Conservation (phyloP, 2,113 vertebrate species). For the Thinocorus orbignyianus region DNA sequence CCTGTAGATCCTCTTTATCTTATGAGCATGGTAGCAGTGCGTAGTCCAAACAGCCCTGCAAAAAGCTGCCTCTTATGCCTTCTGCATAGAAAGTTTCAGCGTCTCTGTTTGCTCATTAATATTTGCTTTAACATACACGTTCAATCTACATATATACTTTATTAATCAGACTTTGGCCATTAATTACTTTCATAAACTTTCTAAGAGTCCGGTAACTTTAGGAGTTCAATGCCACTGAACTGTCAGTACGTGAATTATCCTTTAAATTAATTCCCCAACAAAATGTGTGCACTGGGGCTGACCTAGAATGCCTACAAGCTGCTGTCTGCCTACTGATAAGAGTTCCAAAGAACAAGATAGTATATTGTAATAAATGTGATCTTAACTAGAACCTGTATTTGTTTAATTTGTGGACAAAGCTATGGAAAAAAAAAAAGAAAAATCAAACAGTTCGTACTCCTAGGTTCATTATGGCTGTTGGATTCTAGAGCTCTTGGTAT, state of each 20-base stretch:
- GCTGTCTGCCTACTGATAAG: neutral
- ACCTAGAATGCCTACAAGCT: neutral
- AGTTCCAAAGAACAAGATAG: neutral
- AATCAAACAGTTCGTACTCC: neutral
- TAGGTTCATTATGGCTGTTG: neutral
- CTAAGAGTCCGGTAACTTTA: neutral
- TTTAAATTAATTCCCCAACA: neutral
- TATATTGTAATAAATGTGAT: neutral
- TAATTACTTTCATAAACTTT: neutral
- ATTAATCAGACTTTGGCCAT: neutral
- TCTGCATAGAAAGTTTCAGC: neutral
- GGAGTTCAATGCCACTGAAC: neutral
- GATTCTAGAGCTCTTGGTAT: neutral
- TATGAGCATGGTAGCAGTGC: neutral
- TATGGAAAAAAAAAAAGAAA: neutral
- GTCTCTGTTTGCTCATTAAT: neutral
- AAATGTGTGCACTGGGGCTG: neutral
- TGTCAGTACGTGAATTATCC: neutral
- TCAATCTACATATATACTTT: neutral
- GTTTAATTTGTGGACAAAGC: neutral
- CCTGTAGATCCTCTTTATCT: neutral
- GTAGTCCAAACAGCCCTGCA: neutral
- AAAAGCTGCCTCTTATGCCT: neutral
- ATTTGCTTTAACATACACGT: neutral
- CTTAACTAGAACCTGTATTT: neutral